Evolutionary conservation across 2,113 vertebrate genomes (phyloP), one percentile per base, ranked within the genome.

Genomic region (Otis tarda): DNA sequence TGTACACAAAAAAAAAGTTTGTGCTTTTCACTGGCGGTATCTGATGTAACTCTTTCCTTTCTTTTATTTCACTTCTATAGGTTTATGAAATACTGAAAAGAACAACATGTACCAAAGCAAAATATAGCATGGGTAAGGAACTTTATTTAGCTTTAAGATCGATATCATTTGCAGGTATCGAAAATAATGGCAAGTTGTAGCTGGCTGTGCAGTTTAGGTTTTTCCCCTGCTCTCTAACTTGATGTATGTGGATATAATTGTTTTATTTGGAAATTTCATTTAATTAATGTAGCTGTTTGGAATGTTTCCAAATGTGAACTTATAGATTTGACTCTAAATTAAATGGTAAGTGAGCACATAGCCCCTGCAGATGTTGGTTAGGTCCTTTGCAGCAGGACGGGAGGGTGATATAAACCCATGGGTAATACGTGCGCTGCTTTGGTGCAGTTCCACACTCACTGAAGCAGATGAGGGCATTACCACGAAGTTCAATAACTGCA

Each of bases 81-180:
- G 99, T 99, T 80, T 99, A 98, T 60, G 99, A 99, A 96, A 98
- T 99, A 59, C 76, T 99, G 97, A 99, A 99, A 93, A 98, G 99
- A 94, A 99, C 98, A 0, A 99, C 98, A 3, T 99, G 99, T 96
- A 98, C 98, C 35, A 98, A 97, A 81, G 98, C 98, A 83, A 99
- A 99, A 94, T 99, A 99, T 85, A 98, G 98, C 97, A 99, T 99
- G 98, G 99, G 99, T 99, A 98, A 99, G 98, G 84, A 96, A 53
- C 68, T 59, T 90, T 61, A 73, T 76, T 92, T 93, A 92, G 78
- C 45, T 79, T 68, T 73, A 69, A 95, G 67, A n/a, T 90, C 63
- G 3, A 84, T 76, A 11, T 20, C 1, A 3, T 67, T 89, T 91
- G 74, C 41, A 87, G 28, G 21, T 55, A 69, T 47, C 80, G 75